phyloP scores from a whole-genome alignment of 92 coral and sea anemone species.

The Hydrozoanthus gracilis region DNA sequence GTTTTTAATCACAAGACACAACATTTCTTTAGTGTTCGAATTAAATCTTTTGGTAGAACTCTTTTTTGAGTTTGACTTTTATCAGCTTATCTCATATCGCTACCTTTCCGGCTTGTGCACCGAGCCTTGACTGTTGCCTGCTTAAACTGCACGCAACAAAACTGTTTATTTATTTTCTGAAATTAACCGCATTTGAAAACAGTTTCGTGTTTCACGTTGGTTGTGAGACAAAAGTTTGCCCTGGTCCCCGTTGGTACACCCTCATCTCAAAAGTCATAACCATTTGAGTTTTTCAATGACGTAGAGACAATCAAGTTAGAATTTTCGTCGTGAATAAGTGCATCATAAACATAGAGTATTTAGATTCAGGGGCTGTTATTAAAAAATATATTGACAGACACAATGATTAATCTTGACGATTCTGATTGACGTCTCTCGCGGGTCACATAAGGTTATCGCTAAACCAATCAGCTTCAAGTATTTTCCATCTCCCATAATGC shows the following conservation, averaged over 20 bases:
- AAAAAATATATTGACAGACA: too few relatives aligned
- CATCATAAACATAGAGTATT: too few relatives aligned
- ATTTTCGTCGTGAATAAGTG: too few relatives aligned
- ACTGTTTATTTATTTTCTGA: background rate
- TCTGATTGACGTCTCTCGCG: constrained; percentile 45
- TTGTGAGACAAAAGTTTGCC: too few relatives aligned
- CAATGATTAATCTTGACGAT: background rate
- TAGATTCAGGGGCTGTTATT: background rate
- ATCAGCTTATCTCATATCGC: background rate
- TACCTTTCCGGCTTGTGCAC: background rate
- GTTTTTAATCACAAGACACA: too few relatives aligned
- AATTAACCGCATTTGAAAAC: background rate
- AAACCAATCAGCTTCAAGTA: constrained; percentile 62
- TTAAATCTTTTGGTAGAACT: too few relatives aligned
- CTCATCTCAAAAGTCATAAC: too few relatives aligned
- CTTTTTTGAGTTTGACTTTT: background rate
- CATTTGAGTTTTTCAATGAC: too few relatives aligned
- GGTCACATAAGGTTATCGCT: constrained; percentile 40
- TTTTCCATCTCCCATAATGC: constrained; percentile 63
- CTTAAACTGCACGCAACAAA: background rate
- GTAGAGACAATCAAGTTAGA: too few relatives aligned
- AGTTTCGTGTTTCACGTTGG: background rate
- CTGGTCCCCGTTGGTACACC: too few relatives aligned
- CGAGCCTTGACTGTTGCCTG: background rate
- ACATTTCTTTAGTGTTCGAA: too few relatives aligned